Base-by-base conservation (phyloP, 2,797 vertebrate species). In the Danio albolineatus region DNA sequence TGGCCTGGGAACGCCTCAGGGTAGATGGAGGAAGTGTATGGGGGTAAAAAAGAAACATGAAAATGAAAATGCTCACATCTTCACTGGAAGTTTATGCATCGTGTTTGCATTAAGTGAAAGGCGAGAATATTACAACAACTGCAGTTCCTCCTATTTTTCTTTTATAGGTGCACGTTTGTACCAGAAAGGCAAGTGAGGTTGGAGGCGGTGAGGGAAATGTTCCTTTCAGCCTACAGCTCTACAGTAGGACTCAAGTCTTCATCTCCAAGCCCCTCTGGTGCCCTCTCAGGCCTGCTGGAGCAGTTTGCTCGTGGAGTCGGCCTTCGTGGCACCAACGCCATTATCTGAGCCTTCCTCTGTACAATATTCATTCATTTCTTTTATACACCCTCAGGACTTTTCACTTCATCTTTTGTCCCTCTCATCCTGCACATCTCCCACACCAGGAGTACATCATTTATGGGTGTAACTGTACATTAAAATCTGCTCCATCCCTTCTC, bases 231-330 rank as follows among this genome's bases (percentile, higher is more conserved):
- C 54, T 99, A 99, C 90, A 97, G 96, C 91, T 95, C 94, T 89
- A 98, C 96, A 0, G 96, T 99, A 9, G 96, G 96, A 70, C 93
- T 98, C 64, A 95, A 94, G 86, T 94, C 96, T 0, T 92, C 93
- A 1, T 91, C 93, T 0, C 91, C 95, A 65, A 96, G 96, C 86
- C 95, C 98, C 4, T 96, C 97, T 0, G 96, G 95, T 7, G 96
- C 97, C 80, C 98, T 99, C 44, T 92, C 96, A 0, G 97, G 97
- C 69, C 94, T 99, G 77, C 93, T 99, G 67, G 98, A 99, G 92
- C 97, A 99, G 90, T 97, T 99, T 0, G 98, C 93, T 59, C 95
- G 98, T 0, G 98, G 98, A 0, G 98, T 99, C 0, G 97, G 97
- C 80, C 95, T 99, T 66, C 91, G 97, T 9, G 93, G 95, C 83